phyloP scores from a whole-genome alignment of 2,797 vertebrate species.

The Coracias cyanogaster region DNA sequence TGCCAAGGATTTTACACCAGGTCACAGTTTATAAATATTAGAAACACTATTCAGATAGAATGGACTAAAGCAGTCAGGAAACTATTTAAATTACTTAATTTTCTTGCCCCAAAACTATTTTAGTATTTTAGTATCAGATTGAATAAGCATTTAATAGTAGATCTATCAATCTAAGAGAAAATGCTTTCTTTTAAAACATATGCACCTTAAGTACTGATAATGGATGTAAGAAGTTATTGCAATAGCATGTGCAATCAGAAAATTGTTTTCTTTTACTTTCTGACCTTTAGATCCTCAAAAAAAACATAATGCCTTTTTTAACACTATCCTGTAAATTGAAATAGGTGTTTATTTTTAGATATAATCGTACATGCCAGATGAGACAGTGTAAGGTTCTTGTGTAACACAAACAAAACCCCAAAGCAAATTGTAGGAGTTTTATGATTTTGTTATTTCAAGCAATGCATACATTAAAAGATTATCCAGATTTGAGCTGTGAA shows the following conservation, averaged over 20 bases:
- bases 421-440: conserved; percentile 57
- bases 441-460: conserved; percentile 66
- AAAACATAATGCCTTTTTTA: conserved; percentile 27
- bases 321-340: conserved; percentile 24
- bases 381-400: conserved; percentile 58
- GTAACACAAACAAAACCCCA: conserved; percentile 50
- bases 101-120: background rate
- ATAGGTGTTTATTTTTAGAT: conserved; percentile 66
- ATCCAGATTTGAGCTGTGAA: background rate
- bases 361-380: background rate
- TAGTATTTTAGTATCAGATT: background rate
- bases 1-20: background rate
- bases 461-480: conserved; percentile 49
- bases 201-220: background rate
- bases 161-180: background rate
- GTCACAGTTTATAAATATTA: background rate
- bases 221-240: background rate
- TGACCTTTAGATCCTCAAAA: conserved; percentile 32
- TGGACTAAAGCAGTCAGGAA: conserved; percentile 8
- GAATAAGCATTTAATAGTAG: background rate
- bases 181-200: background rate
- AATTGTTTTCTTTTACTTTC: conserved; percentile 17
- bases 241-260: conserved; percentile 6
- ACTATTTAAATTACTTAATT: conserved; percentile 29
- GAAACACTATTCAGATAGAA: background rate